Evolutionary conservation across 2,888 invertebrate species (phyloP), one percentile per base, ranked within the genome.

Genomic region (Eristalinus sepulchralis): DNA sequence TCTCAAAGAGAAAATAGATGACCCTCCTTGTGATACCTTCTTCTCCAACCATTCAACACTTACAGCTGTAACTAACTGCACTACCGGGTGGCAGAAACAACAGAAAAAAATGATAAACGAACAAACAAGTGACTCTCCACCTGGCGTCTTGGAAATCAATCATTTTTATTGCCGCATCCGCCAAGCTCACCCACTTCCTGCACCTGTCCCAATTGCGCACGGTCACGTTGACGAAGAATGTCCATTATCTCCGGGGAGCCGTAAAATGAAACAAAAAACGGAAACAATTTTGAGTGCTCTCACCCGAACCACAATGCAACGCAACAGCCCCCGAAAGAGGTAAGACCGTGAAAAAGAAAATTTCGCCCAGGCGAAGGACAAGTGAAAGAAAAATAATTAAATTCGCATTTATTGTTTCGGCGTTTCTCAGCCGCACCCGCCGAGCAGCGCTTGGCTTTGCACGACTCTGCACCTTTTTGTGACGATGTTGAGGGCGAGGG

Each of bases 331-430:
- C 31, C 39, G 2, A 55, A 2, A 22, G 57, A 60, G 9, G 31
- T 13, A 34, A 27, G 27, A 9, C 27, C 11, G 34, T 22, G 9
- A 8, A 72, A 53, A 72, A 57, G 27, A 34, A 60, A 24, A 70
- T 62, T 34, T 11, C 34, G 13, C n/a, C 20, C 34, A 13, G 34
- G 27, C 20, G 57, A 59, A 67, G 47, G 47, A 63, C 47, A 76
- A 76, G 13, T 39, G 34, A 72, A 72, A 34, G 47, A 33, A 22
- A 64, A 57, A 63, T 68, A 77, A 81, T 85, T 81, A 63, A 81
- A 81, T 81, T 72, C 24, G 11, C 39, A 36, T 85, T 76, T 55
- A 77, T 64, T 67, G 67, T 77, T 85, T 55, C 62, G 68, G 36
- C 31, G 22, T 70, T 64, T 13, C 5, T 33, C 13, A 24, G n/a